Evolutionary conservation across 2,888 invertebrate species (phyloP).

Genomic region (Tipula helvola): DNA sequence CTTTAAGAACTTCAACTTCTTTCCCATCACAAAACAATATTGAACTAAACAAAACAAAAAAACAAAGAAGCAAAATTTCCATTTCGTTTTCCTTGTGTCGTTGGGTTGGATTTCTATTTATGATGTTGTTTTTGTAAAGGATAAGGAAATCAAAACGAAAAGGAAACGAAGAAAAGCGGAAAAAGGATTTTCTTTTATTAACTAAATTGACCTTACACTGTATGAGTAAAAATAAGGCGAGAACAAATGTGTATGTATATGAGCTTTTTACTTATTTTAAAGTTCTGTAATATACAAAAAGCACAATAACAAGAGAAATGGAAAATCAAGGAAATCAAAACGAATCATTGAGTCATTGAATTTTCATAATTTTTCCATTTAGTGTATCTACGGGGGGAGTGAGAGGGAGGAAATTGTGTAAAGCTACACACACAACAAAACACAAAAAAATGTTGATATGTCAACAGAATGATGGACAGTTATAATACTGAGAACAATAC

Average conservation of each 20-base stretch:
- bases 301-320: neutral
- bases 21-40: neutral
- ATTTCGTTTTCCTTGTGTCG: neutral
- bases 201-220: neutral
- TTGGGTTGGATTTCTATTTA: neutral
- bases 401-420: neutral
- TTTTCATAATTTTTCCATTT: neutral
- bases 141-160: neutral
- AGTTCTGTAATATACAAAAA: neutral
- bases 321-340: neutral
- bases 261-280: neutral
- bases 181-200: neutral
- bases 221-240: neutral
- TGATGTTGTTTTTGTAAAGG: neutral
- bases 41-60: neutral
- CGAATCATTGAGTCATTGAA: neutral
- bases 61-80: neutral
- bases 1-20: neutral
- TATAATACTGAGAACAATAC: too few relatives aligned
- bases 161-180: neutral
- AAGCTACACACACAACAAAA: neutral
- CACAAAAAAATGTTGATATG: neutral
- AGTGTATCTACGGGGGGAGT: neutral
- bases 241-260: neutral
- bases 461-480: neutral